phyloP scores from a whole-genome alignment of 2,888 invertebrate species.

The Rhagonycha lutea region DNA sequence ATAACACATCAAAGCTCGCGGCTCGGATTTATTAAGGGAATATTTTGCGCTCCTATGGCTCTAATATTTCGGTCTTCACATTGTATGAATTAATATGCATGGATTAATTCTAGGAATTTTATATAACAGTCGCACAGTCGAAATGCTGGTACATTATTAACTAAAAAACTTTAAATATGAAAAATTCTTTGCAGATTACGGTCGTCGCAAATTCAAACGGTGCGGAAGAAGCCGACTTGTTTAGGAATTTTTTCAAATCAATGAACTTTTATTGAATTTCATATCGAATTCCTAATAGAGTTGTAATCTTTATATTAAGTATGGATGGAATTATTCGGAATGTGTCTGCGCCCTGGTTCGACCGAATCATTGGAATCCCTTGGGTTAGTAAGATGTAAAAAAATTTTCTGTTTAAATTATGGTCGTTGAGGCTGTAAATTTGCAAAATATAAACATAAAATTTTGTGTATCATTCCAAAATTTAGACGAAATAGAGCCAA shows the following conservation, averaged over 20 bases:
- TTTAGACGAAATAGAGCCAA: no score
- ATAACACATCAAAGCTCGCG: constrained; percentile 30
- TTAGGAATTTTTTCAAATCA: constrained; percentile 6
- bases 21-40: constrained; percentile 27
- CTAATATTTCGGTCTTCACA: constrained; percentile 18
- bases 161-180: not conserved
- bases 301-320: not conserved
- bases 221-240: not conserved
- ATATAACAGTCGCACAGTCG: constrained; percentile 14
- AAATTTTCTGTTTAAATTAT: no score
- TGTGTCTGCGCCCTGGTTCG: no score
- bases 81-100: constrained; percentile 26
- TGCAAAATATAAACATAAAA: no score
- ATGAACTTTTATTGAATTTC: constrained; percentile 6
- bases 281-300: not conserved
- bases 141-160: not conserved
- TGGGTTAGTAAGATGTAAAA: no score
- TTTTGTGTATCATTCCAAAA: no score
- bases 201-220: not conserved
- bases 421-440: no score
- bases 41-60: constrained; percentile 30
- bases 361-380: no score
- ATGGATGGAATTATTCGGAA: not conserved
- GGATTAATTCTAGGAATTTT: constrained; percentile 28
- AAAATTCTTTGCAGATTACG: not conserved